Percentiles rank a stretch among this genome's conserved stretches.
These are phyloP conservation scores for Tarsius wallacei DNA, from an alignment of 2,797 vertebrate species.

Conservation along the genomic window DNA sequence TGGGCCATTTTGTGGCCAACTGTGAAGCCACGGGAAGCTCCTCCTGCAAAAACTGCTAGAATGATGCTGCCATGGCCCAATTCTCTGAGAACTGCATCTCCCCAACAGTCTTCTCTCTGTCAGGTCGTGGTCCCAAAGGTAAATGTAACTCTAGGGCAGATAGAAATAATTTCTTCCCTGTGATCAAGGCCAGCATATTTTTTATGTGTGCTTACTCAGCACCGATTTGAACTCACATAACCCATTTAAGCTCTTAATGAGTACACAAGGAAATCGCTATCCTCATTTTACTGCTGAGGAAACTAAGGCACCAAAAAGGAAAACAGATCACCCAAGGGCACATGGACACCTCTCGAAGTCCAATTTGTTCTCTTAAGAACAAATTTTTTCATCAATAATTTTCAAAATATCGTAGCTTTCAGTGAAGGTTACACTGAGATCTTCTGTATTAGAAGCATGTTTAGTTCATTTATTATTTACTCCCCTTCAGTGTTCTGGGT, in stretches of 20 bases:
- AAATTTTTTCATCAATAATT: background rate
- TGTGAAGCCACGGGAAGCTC: background rate
- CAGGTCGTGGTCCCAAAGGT: background rate
- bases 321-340: background rate
- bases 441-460: background rate
- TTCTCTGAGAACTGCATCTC: fast-evolving
- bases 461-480: background rate
- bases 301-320: background rate
- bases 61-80: fast-evolving
- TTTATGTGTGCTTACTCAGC: background rate
- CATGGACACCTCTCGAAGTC: background rate
- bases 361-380: background rate
- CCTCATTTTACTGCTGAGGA: background rate
- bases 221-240: background rate
- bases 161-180: background rate
- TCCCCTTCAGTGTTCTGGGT: background rate
- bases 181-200: background rate
- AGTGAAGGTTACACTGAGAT: background rate
- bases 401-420: background rate
- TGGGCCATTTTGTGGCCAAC: background rate
- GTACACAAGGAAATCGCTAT: fast-evolving
- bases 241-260: fast-evolving
- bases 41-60: background rate
- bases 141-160: fast-evolving
- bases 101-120: background rate